Base-by-base conservation (phyloP, 2,888 invertebrate genomes). In the Mycalesis mineus region DNA sequence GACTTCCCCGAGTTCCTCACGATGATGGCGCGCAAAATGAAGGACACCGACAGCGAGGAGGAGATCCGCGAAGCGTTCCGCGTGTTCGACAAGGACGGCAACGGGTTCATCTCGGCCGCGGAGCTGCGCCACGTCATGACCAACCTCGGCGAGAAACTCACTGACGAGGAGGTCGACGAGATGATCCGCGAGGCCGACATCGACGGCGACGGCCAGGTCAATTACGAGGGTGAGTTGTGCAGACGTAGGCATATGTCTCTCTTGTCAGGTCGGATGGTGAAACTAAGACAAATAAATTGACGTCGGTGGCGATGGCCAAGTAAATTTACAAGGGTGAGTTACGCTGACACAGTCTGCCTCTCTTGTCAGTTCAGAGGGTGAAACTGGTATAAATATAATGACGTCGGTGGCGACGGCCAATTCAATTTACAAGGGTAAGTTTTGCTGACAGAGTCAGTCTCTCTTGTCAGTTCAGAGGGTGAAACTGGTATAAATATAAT, bases 11-110 rank as follows among this genome's bases (percentile, higher is more conserved):
- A 99, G 92, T 99, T 99, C 93, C 94, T 99, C 79, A 98, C 98
- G 84, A 99, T 99, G 98, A 99, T 99, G 99, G 99, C 99, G 79
- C 95, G 98, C 82, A 99, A 99, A 94, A 98, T 99, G 98, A 98
- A 99, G 91, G 98, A 99, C 92, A 98, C 98, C 70, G 99, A 99
- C 91, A 96, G 97, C 87, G 98, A 98, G 93, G 98, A 98, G 90
- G 98, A 99, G 91, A 98, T 99, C 89, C 95, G 98, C 88, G 98
- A 99, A 91, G 98, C 98, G 73, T 97, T 98, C 95, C 95, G 98
- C 91, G 98, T 97, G 75, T 98, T 99, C 91, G 98, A 99, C 92
- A 98, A 98, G 92, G 98, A 99, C 91, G 98, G 98, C 85, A 98
- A 99, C 88, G 99, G 99, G 75, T 99, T 98, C 92, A 98, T 99